Conservation (phyloP, 1,140 invertebrate species). For the Heterodera carotae region DNA sequence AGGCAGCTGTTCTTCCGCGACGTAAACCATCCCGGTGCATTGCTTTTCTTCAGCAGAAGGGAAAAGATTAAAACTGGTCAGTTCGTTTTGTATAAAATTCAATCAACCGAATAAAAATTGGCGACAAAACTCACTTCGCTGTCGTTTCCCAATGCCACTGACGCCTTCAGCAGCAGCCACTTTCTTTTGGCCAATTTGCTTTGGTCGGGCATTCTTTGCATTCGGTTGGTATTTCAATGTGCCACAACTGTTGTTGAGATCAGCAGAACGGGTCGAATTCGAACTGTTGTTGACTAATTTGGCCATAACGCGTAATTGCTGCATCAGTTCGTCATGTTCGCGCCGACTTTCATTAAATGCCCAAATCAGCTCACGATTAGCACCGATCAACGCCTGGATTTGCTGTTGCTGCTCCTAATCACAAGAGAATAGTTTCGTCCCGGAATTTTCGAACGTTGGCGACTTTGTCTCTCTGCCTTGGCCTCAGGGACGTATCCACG, state of each 20-base stretch:
- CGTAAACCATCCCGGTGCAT: background rate
- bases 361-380: slow-evolving; percentile 31
- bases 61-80: too few species aligned
- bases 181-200: background rate
- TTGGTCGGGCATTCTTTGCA: background rate
- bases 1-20: background rate
- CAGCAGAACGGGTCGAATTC: background rate
- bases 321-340: slow-evolving; percentile 27
- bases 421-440: background rate
- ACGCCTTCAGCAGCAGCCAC: background rate
- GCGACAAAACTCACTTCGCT: too few species aligned
- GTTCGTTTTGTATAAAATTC: too few species aligned
- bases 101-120: too few species aligned
- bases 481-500: too few species aligned
- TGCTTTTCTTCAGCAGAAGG: too few species aligned
- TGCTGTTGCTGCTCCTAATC: slow-evolving; percentile 30
- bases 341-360: slow-evolving; percentile 27
- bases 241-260: background rate
- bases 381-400: slow-evolving; percentile 24
- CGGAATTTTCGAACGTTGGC: too few species aligned
- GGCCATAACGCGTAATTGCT: slow-evolving; percentile 20
- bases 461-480: too few species aligned
- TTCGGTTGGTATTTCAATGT: slow-evolving; percentile 1
- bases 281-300: background rate
- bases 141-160: background rate